Evolutionary conservation across 2,888 invertebrate species (phyloP).

Genomic region (Cheilosia vernalis): DNA sequence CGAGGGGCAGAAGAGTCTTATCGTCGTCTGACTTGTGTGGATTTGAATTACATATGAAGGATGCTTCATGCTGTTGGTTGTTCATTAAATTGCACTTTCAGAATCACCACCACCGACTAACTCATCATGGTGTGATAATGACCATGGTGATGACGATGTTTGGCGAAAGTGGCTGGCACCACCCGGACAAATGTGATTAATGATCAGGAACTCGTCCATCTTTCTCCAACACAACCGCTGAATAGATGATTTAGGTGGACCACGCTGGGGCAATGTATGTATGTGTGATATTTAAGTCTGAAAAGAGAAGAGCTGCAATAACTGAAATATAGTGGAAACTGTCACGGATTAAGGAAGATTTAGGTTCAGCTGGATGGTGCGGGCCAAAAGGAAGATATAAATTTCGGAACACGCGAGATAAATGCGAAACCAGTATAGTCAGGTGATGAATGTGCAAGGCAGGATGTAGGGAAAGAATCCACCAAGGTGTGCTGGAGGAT

Average conservation of each 20-base stretch:
- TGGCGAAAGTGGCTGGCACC: conserved; percentile 9
- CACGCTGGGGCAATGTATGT: conserved; percentile 37
- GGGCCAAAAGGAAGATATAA: conserved; percentile 8
- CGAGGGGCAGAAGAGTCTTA: not conserved
- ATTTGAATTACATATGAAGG: conserved; percentile 59
- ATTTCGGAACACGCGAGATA: conserved; percentile 32
- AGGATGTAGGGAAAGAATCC: not conserved
- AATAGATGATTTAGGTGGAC: conserved; percentile 63
- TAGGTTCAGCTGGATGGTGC: conserved; percentile 9
- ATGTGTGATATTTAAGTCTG: conserved; percentile 25
- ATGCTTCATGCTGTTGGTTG: conserved; percentile 49
- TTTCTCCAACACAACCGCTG: conserved; percentile 34
- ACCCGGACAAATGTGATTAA: conserved; percentile 52
- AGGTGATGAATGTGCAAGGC: conserved; percentile 56
- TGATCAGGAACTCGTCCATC: conserved; percentile 61
- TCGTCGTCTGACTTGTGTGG: conserved; percentile 2
- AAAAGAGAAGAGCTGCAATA: not conserved
- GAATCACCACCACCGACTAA: conserved; percentile 1
- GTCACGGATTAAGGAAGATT: conserved; percentile 62
- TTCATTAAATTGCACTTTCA: conserved; percentile 55
- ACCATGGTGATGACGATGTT: conserved; percentile 33
- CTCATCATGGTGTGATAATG: conserved; percentile 34
- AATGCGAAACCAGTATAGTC: not conserved
- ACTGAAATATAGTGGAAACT: conserved; percentile 62
- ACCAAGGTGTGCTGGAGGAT: too few species aligned